Conservation (phyloP, 2,797 vertebrate genomes). For the Zalophus californianus region DNA sequence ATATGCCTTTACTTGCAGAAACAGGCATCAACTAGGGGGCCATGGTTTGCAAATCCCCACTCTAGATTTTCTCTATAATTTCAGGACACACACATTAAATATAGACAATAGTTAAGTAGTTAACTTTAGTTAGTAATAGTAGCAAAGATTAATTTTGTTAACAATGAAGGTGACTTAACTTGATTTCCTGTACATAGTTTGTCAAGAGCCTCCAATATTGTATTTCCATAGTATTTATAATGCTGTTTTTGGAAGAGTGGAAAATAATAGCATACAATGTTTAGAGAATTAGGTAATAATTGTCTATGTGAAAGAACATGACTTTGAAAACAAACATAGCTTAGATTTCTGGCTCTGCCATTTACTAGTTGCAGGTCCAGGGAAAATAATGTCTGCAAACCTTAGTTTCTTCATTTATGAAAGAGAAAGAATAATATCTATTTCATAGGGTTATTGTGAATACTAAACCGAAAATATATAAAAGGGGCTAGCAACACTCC, state of each 20-base stretch:
- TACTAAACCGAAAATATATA: neutral
- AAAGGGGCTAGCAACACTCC: neutral
- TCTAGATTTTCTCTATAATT: neutral
- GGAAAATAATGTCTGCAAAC: neutral
- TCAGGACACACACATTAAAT: neutral
- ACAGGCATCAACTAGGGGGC: neutral
- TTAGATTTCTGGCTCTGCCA: neutral
- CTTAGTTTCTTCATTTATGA: conserved; percentile 28
- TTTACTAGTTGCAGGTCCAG: neutral
- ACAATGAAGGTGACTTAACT: neutral
- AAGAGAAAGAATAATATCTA: neutral
- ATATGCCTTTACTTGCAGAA: neutral
- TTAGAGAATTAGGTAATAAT: neutral
- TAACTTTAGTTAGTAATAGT: neutral
- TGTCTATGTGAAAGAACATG: neutral
- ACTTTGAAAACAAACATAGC: neutral
- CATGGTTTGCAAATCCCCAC: neutral
- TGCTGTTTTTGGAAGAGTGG: neutral
- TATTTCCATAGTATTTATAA: neutral
- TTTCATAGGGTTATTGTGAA: neutral
- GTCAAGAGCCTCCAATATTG: neutral
- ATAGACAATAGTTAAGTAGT: neutral
- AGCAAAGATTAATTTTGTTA: neutral
- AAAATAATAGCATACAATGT: neutral
- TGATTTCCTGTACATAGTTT: neutral